Evolutionary conservation across 2,797 vertebrate species (phyloP).

Genomic region (Paratrypauchen microcephalus): DNA sequence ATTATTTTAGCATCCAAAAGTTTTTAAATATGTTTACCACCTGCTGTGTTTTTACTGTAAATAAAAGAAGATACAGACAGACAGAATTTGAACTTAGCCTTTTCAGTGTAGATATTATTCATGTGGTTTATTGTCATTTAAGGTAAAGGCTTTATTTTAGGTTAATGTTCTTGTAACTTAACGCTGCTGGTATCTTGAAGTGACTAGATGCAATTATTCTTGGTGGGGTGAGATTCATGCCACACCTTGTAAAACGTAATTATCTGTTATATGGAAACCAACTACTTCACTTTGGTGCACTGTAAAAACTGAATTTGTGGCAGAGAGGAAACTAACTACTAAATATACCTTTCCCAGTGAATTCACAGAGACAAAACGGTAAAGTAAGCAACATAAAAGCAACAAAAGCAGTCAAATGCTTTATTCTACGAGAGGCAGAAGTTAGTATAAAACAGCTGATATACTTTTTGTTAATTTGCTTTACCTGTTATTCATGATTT

Average conservation of each 20-base stretch:
- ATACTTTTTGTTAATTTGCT: too few species aligned
- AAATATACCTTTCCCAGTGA: background rate
- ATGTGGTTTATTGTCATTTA: background rate
- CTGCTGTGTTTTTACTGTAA: background rate
- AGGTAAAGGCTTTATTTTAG: background rate
- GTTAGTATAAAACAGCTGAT: too few species aligned
- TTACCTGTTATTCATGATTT: too few species aligned
- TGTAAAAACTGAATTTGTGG: background rate
- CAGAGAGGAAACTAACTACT: background rate
- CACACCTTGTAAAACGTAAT: constrained; percentile 5
- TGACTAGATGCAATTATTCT: constrained; percentile 2
- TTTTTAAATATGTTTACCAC: background rate
- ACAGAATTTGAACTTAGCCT: too few species aligned
- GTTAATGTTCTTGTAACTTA: background rate
- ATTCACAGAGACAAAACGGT: background rate
- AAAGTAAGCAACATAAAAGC: too few species aligned
- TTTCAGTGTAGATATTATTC: background rate
- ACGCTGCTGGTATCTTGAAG: background rate
- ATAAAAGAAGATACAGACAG: background rate
- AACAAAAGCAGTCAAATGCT: too few species aligned
- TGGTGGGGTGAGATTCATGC: background rate
- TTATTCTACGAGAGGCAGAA: too few species aligned
- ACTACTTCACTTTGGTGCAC: background rate
- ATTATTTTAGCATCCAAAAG: background rate
- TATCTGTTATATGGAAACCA: background rate